Percentiles rank a stretch among this genome's conserved stretches.
phyloP scores from a whole-genome alignment of 2,113 vertebrate species.

The Willisornis vidua region DNA sequence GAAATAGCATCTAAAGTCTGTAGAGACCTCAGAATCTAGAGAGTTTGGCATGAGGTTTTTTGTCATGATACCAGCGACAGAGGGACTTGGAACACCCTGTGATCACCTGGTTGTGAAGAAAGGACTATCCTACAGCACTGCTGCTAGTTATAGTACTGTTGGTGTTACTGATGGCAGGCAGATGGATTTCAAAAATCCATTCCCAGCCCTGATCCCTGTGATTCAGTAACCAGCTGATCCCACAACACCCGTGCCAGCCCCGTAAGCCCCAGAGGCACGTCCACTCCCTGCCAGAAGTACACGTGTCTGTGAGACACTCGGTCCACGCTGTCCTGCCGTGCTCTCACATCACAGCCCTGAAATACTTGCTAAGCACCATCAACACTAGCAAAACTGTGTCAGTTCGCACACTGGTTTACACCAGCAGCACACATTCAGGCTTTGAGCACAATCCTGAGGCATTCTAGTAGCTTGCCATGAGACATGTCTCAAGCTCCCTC shows the following conservation, averaged over 20 bases:
- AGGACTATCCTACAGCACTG: neutral
- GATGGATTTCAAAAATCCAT: neutral
- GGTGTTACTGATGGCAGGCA: neutral
- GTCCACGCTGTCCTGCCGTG: neutral
- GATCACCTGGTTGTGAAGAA: neutral
- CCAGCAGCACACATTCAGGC: neutral
- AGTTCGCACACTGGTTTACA: neutral
- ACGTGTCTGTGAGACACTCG: neutral
- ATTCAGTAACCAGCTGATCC: slow-evolving; percentile 9
- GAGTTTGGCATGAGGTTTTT: neutral
- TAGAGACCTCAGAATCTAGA: neutral
- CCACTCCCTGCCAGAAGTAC: neutral
- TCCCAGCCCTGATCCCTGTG: neutral
- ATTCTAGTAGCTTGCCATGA: neutral
- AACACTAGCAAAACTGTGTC: neutral
- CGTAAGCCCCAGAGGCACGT: neutral
- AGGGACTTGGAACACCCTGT: neutral
- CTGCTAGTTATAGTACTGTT: neutral
- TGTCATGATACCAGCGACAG: neutral
- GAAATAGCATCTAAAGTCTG: neutral
- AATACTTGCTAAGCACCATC: slow-evolving; percentile 30
- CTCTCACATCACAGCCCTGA: neutral
- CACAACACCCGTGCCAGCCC: neutral
- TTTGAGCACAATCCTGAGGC: neutral
- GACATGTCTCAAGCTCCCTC: neutral